Percentiles rank a stretch among this genome's conserved stretches.
phyloP scores from a whole-genome alignment of 37 sponge, comb jelly and placozoan species.

The Haliclona indistincta region DNA sequence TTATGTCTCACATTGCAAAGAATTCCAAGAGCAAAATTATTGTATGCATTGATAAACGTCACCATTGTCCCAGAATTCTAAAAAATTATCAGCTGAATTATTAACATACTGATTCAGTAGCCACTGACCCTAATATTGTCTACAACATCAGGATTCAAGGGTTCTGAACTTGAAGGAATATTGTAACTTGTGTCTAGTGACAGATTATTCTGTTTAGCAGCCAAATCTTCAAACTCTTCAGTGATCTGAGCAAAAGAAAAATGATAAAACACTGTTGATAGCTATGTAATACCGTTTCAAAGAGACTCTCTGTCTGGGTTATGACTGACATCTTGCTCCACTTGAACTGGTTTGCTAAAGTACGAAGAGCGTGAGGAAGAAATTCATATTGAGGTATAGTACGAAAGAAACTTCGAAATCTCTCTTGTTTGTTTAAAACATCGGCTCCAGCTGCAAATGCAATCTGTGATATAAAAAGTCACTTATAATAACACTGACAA shows the following conservation, averaged over 20 bases:
- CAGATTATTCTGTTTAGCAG: neutral
- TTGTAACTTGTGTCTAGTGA: neutral
- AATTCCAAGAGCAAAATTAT: neutral
- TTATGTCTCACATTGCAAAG: neutral
- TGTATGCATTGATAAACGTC: neutral
- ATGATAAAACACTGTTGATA: neutral
- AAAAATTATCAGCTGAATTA: neutral
- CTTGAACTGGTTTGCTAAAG: neutral
- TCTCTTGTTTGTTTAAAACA: neutral
- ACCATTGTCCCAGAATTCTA: no score
- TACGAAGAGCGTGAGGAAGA: neutral
- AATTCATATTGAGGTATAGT: neutral
- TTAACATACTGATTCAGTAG: neutral
- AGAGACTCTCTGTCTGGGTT: neutral
- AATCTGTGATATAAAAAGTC: neutral
- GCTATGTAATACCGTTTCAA: neutral
- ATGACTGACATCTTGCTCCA: slow-evolving; percentile 7
- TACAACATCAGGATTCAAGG: no score
- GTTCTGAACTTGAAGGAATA: no score
- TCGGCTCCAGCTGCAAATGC: neutral
- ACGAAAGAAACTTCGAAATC: neutral
- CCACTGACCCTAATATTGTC: neutral
- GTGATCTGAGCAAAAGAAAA: no score
- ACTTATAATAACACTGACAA: no score
- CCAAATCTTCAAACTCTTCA: no score